Conservation (phyloP, 1,140 invertebrate species). For the Pseudomyrmex concolor region DNA sequence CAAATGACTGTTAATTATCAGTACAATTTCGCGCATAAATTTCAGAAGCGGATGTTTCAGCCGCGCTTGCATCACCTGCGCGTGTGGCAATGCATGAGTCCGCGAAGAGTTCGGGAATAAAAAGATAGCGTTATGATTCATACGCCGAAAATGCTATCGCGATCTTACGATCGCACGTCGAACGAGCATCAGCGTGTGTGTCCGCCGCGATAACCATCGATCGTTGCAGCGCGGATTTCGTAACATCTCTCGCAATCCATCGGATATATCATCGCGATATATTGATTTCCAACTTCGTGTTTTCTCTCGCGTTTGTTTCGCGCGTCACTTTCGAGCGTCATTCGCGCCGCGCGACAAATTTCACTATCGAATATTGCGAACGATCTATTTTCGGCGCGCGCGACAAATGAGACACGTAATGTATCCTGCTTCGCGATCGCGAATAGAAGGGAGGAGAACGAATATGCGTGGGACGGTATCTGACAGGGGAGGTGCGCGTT, state of each 20-base stretch:
- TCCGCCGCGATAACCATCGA: conserved; percentile 29
- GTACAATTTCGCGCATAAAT: neutral
- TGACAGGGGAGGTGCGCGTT: neutral
- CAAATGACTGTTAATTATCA: neutral
- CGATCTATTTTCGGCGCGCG: conserved; percentile 44
- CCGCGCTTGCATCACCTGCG: conserved; percentile 18
- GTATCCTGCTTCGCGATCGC: neutral
- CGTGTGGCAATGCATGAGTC: conserved; percentile 21
- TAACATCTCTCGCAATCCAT: conserved; percentile 19
- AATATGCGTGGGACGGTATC: conserved; percentile 52
- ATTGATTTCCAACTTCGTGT: neutral
- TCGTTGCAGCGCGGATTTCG: conserved; percentile 51
- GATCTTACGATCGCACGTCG: conserved; percentile 40
- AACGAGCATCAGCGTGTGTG: conserved; percentile 15
- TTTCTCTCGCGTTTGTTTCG: conserved; percentile 5
- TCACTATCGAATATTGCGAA: neutral
- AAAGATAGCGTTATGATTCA: conserved; percentile 52
- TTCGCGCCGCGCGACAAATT: neutral
- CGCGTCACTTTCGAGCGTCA: too few species aligned
- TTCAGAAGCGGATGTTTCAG: conserved; percentile 37
- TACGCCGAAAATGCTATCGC: conserved; percentile 45
- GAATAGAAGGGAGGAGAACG: conserved; percentile 22
- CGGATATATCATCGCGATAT: conserved; percentile 35
- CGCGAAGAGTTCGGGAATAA: neutral
- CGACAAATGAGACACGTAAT: conserved; percentile 31